Percentiles rank a stretch among this genome's conserved stretches.
These are phyloP conservation scores for Formica selysi DNA, from an alignment of 1,140 invertebrate genomes.

Conservation along the genomic window DNA sequence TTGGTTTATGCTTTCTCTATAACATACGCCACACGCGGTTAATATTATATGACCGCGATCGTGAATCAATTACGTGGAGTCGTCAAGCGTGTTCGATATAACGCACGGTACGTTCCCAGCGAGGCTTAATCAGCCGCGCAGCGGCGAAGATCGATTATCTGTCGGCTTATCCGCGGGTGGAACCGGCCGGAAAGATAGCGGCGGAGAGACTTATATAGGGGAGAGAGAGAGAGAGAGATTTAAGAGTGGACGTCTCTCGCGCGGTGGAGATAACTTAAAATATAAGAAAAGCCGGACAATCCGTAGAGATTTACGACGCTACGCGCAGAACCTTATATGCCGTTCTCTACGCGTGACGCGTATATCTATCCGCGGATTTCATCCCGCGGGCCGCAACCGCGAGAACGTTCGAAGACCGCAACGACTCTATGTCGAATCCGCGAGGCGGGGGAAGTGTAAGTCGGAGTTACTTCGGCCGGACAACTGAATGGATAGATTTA, in stretches of 20 bases:
- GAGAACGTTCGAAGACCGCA: not conserved
- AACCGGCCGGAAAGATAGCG: conserved; percentile 38
- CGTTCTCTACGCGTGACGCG: conserved; percentile 3
- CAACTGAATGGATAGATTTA: conserved; percentile 47
- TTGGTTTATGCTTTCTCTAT: conserved; percentile 24
- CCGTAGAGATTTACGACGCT: conserved; percentile 52
- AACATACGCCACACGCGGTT: conserved; percentile 42
- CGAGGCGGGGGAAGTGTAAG: conserved; percentile 5
- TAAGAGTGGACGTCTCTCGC: conserved; percentile 40
- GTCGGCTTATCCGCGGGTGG: conserved; percentile 56
- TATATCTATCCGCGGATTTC: conserved; percentile 5
- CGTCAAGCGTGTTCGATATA: conserved; percentile 54
- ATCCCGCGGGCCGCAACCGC: not conserved
- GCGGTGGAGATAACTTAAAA: conserved; percentile 44
- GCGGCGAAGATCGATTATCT: conserved; percentile 57
- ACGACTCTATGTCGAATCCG: conserved; percentile 35
- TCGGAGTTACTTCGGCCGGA: conserved; percentile 2
- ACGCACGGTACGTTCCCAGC: conserved; percentile 30
- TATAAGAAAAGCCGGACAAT: conserved; percentile 36
- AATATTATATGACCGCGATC: conserved; percentile 44
- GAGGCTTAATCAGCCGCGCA: conserved; percentile 50
- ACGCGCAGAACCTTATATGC: not conserved
- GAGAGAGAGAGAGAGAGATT: conserved; percentile 5
- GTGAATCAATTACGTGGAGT: conserved; percentile 59
- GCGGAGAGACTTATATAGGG: not conserved